Percentiles rank a stretch among this genome's conserved stretches.
phyloP scores from a whole-genome alignment of 1,140 invertebrate genomes.

The Berghia stephanieae region DNA sequence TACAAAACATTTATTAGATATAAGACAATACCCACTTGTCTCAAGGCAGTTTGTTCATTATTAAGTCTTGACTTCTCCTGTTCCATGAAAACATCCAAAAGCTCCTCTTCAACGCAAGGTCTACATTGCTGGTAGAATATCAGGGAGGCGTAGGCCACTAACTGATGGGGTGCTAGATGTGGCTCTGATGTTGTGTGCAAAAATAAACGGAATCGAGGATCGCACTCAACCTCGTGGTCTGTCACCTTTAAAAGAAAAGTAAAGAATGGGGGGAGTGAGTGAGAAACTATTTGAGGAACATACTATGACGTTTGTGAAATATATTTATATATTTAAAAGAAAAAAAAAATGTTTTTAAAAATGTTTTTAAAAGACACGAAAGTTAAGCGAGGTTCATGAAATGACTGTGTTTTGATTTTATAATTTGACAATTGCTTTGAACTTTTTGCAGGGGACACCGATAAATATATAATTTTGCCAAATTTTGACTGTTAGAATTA shows the following conservation, averaged over 20 bases:
- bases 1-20: too few species aligned
- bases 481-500: too few species aligned
- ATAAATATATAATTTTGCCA: too few species aligned
- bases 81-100: slow-evolving; percentile 62
- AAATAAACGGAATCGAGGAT: slow-evolving; percentile 64
- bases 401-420: too few species aligned
- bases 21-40: slow-evolving; percentile 57
- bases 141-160: slow-evolving; percentile 61
- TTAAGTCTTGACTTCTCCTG: slow-evolving; percentile 64
- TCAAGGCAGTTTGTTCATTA: slow-evolving; percentile 58
- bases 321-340: too few species aligned
- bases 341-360: too few species aligned
- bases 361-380: too few species aligned
- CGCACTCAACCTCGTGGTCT: slow-evolving; percentile 67
- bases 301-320: too few species aligned
- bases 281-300: background rate
- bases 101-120: slow-evolving; percentile 58
- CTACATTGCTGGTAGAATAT: slow-evolving; percentile 61
- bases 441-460: too few species aligned
- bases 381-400: too few species aligned
- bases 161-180: slow-evolving; percentile 55
- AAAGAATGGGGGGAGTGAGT: background rate
- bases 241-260: slow-evolving; percentile 50
- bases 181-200: slow-evolving; percentile 64
- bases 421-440: too few species aligned